These are phyloP conservation scores for Reticulitermes lucifugus DNA, from an alignment of 2,888 invertebrate genomes.

Conservation along the genomic window DNA sequence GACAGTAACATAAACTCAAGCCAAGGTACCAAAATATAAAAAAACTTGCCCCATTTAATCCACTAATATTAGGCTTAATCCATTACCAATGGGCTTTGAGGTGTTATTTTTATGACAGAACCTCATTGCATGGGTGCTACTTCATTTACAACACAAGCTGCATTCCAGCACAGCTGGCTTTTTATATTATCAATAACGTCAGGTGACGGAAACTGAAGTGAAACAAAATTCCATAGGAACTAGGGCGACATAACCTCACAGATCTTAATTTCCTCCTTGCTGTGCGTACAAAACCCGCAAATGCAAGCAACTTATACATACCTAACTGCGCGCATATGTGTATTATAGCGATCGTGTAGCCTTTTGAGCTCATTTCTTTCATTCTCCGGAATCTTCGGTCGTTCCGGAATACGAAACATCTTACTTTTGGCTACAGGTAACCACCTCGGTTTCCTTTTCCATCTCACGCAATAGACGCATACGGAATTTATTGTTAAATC, in stretches of 20 bases:
- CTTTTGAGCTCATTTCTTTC: conserved; percentile 75
- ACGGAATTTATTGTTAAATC: neutral
- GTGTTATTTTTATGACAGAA: neutral
- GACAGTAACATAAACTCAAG: too few species aligned
- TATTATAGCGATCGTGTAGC: conserved; percentile 77
- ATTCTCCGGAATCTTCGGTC: conserved; percentile 70
- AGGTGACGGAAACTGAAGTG: neutral
- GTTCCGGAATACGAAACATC: conserved; percentile 76
- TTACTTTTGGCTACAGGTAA: conserved; percentile 84
- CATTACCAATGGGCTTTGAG: too few species aligned
- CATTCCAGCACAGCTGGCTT: neutral
- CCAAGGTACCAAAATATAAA: too few species aligned
- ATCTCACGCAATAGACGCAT: conserved; percentile 63
- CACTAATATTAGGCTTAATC: too few species aligned
- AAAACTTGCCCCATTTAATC: too few species aligned
- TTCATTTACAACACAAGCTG: neutral
- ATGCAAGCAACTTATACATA: conserved; percentile 57
- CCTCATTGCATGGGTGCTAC: neutral
- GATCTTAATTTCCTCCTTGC: neutral
- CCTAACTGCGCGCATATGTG: conserved; percentile 67
- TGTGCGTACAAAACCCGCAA: neutral
- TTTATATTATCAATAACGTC: neutral
- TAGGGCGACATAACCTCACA: neutral
- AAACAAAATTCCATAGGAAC: neutral
- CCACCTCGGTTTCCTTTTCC: conserved; percentile 83